These are phyloP conservation scores for Odocoileus virginianus DNA, from an alignment of 2,113 vertebrate species.

Conservation along the genomic window DNA sequence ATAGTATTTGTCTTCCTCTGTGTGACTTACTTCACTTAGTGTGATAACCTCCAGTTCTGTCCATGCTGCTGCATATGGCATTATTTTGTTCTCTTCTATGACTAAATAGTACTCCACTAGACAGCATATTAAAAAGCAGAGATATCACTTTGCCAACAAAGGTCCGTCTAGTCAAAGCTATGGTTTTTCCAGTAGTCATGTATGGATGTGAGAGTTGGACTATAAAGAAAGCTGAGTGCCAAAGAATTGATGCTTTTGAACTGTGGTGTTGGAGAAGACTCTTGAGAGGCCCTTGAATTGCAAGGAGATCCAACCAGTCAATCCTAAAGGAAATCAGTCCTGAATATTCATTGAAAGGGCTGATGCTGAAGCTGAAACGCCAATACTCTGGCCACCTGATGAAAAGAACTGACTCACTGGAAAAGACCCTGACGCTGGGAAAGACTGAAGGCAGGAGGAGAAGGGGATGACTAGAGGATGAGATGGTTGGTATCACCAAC, in stretches of 20 bases:
- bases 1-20: background rate
- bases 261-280: background rate
- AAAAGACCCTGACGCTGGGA: background rate
- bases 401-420: background rate
- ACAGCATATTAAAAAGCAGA: background rate
- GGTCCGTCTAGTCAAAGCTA: background rate
- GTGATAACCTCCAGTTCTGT: background rate
- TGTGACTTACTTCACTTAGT: background rate
- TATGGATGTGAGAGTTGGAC: background rate
- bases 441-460: background rate
- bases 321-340: background rate
- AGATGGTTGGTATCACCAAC: background rate
- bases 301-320: background rate
- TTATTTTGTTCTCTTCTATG: background rate
- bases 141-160: background rate
- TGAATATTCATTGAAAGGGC: background rate
- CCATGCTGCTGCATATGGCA: background rate
- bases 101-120: background rate
- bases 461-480: background rate
- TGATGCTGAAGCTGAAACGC: background rate
- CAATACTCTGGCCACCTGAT: background rate
- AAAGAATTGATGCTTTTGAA: background rate
- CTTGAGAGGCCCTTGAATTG: background rate
- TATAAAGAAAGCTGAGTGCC: background rate
- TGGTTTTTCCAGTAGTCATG: background rate